phyloP scores from a whole-genome alignment of 1,140 invertebrate species.

The Anoplophora glabripennis region DNA sequence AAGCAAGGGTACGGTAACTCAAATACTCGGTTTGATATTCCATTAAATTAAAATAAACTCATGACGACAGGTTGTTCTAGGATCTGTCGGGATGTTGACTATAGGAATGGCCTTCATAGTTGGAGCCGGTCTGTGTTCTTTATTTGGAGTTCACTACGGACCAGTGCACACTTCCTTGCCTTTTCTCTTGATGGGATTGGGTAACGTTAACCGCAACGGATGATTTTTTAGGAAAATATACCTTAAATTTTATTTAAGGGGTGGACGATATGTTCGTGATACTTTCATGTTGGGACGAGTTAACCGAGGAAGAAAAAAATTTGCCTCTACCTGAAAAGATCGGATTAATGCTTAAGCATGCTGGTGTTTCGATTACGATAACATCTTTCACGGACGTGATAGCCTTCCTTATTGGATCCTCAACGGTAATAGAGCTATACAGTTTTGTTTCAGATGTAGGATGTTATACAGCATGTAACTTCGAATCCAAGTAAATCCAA shows the following conservation, averaged over 20 bases:
- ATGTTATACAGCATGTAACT: too few species aligned
- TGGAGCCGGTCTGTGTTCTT: conserved; percentile 69
- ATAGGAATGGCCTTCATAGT: conserved; percentile 75
- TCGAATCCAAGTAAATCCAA: too few species aligned
- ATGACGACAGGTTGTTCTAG: conserved; percentile 54
- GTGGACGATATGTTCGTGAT: conserved; percentile 82
- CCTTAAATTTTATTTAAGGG: conserved; percentile 48
- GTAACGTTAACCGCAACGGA: conserved; percentile 20
- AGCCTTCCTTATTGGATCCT: conserved; percentile 70
- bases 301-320: conserved; percentile 51
- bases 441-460: background rate
- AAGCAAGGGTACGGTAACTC: conserved; percentile 58
- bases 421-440: conserved; percentile 54
- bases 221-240: conserved; percentile 1
- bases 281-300: conserved; percentile 68
- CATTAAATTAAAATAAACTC: background rate
- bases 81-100: conserved; percentile 64
- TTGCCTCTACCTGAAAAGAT: conserved; percentile 60
- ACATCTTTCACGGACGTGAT: conserved; percentile 81
- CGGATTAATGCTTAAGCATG: conserved; percentile 69
- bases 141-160: conserved; percentile 71
- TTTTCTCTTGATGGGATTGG: conserved; percentile 75
- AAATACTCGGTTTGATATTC: conserved; percentile 1
- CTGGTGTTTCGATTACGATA: conserved; percentile 78
- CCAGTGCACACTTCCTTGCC: conserved; percentile 80